Evolutionary conservation across 2,888 invertebrate genomes (phyloP).

Genomic region (Stenurella melanura): DNA sequence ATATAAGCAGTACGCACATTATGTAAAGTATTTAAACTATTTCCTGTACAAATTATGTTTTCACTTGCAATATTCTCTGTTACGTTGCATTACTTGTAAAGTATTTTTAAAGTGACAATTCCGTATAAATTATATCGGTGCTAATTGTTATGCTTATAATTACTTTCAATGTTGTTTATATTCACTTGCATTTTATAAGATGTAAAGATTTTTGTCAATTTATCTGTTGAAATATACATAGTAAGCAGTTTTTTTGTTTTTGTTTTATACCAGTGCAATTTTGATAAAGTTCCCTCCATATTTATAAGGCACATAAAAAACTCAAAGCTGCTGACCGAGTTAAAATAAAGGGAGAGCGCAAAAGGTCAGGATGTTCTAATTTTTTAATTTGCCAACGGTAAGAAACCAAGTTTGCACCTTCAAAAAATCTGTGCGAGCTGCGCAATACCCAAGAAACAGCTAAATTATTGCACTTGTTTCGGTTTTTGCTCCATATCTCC

Average conservation of each 20-base stretch:
- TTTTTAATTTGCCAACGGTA: too few relatives aligned
- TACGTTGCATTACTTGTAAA: constrained; percentile 40
- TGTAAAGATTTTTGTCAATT: constrained; percentile 53
- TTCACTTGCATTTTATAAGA: constrained; percentile 46
- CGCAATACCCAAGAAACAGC: too few relatives aligned
- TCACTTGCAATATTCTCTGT: constrained; percentile 36
- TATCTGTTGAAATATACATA: constrained; percentile 48
- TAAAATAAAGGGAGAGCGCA: too few relatives aligned
- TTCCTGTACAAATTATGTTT: constrained; percentile 47
- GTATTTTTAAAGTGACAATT: constrained; percentile 43
- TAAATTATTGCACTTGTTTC: too few relatives aligned
- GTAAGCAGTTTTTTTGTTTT: background rate
- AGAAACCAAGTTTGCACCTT: too few relatives aligned
- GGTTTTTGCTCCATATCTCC: too few relatives aligned
- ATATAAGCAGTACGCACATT: constrained; percentile 36
- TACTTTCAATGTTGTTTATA: constrained; percentile 49
- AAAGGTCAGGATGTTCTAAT: too few relatives aligned
- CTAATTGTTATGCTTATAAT: constrained; percentile 52
- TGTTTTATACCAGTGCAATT: background rate
- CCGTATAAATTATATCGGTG: constrained; percentile 48
- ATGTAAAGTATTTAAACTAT: constrained; percentile 39
- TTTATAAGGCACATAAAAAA: too few relatives aligned
- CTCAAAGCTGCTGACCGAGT: too few relatives aligned
- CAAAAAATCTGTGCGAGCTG: too few relatives aligned
- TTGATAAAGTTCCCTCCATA: too few relatives aligned